Evolutionary conservation across 2,797 vertebrate species (phyloP), one percentile per base, ranked within the genome.

Genomic region (Microtus agrestis): DNA sequence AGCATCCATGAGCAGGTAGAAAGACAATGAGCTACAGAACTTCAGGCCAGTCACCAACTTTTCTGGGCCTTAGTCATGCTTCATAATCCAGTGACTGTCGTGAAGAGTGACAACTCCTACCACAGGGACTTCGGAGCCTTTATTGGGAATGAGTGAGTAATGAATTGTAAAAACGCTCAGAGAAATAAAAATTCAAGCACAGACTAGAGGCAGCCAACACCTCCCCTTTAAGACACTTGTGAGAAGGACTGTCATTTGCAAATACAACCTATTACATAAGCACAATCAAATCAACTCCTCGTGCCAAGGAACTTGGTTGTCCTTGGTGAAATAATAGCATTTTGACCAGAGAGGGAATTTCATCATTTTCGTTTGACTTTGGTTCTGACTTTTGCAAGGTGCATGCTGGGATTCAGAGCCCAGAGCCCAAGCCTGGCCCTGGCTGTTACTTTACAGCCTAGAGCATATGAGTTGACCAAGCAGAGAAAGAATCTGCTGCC

Each of bases 311-410:
- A 59, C 91, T 89, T 63, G 67, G 94, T 85, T 95, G 94, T 67
- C 93, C 79, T 96, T 92, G 95, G 74, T 74, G 79, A 95, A 97
- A 92, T 91, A 96, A 96, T 51, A 95, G 88, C 79, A 93, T 89
- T 94, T 95, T 97, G 95, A 96, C 85, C 71, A 76, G 78, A 91
- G 63, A 94, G 19, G 73, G 93, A 94, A 96, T 97, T 94, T 92
- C 76, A 1, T 97, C 93, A 97, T 97, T 94, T 96, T 96, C 81
- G 78, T 95, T 96, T 97, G 96, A 98, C 95, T 97, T 97, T 96
- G 96, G 7, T 93, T 87, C 63, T 97, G 93, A 97, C 95, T 94
- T 97, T 77, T 91, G 37, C 23, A 87, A 93, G 82, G 71, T 27
- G 27, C n/a, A 59, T 25, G 74, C 9, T 27, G 59, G 14, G 76